Percentiles rank a stretch among this genome's conserved stretches.
Conservation (phyloP, 2,888 invertebrate species). For the Stenolophus ochropezus region DNA sequence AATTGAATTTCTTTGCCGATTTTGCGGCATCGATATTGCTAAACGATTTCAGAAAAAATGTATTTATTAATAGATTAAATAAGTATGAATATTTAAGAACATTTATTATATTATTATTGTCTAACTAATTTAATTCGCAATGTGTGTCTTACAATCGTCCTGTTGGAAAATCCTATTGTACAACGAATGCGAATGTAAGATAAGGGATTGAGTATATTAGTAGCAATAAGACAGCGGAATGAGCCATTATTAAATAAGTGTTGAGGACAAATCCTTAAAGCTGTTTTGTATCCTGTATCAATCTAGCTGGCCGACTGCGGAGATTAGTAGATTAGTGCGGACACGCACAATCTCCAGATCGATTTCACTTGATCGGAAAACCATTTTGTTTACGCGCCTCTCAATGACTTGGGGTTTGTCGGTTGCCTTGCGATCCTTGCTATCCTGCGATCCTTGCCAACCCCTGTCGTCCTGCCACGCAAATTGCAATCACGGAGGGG, state of each 20-base stretch:
- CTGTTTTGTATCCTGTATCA: not conserved
- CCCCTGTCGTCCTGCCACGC: not conserved
- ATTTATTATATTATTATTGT: too few relatives aligned
- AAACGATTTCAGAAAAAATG: too few relatives aligned
- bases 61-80: too few relatives aligned
- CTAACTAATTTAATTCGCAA: not conserved
- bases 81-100: too few relatives aligned
- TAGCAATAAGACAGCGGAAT: not conserved
- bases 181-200: too few relatives aligned
- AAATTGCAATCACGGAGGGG: not conserved
- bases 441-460: not conserved
- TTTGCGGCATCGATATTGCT: too few relatives aligned
- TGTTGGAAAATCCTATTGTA: too few relatives aligned
- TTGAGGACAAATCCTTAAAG: not conserved
- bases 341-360: conserved; percentile 27
- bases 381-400: conserved; percentile 54
- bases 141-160: not conserved
- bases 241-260: not conserved
- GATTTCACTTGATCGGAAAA: conserved; percentile 57
- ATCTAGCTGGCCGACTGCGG: not conserved
- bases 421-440: not conserved
- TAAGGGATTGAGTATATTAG: too few relatives aligned
- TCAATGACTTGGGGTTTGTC: conserved; percentile 25
- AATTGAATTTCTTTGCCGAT: too few relatives aligned
- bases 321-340: conserved; percentile 53